Evolutionary conservation across 2,888 invertebrate genomes (phyloP), one percentile per base, ranked within the genome.

Genomic region (Tholera decimalis): DNA sequence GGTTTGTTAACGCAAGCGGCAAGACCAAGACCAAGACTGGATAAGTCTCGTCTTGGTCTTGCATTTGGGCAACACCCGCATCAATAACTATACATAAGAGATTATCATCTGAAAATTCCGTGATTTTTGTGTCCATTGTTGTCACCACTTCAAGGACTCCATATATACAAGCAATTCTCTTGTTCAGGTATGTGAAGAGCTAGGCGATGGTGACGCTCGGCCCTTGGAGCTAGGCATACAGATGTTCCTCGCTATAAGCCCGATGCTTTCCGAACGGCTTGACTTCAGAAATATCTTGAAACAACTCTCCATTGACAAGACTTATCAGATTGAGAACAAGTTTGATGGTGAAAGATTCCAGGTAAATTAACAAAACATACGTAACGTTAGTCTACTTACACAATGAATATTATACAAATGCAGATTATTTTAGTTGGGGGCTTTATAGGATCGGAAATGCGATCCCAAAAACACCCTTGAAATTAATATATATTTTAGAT

Each of bases 281-380:
- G 96, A 97, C 57, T 94, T 97, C 6, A 96, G 96, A 33, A 91
- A 96, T 53, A 92, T 96, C 3, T 96, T 50, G 11, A 49, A 96
- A 28, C 96, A 96, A 37, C 96, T 98, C 74, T 86, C 90, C 0
- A 88, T 93, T 6, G 91, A 95, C 35, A 94, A 95, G 33, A 96
- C 92, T 1, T 97, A 96, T 83, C 96, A 96, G 67, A 94, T 98
- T 8, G 99, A 99, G 92, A 97, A 97, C 6, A 99, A 99, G 94
- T 98, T 97, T 93, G 99, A 99, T 90, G 99, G 99, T 0, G 99
- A 99, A 93, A 96, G 99, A 77, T 98, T 98, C 91, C 98, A 99
- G 88, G 95, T 43, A 8, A 30, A 0, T 11, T 28, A 15, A 2
- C 15, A 9, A 15, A 18, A 33, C 6, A 13, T n/a, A n/a, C n/a